These are phyloP conservation scores for Oreochromis aureus DNA, from an alignment of 2,113 vertebrate species.

Conservation along the genomic window DNA sequence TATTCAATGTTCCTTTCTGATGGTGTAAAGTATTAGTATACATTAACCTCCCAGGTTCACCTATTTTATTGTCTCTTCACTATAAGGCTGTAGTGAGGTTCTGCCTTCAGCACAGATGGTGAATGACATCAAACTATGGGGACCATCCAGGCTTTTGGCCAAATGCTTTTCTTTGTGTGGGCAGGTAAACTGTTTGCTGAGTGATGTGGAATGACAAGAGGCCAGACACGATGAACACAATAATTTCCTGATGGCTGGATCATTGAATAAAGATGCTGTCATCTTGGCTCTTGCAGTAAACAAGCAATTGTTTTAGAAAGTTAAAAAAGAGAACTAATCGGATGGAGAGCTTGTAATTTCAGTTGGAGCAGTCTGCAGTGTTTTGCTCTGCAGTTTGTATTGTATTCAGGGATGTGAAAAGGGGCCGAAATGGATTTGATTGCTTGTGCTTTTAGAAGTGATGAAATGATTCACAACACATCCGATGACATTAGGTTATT, in stretches of 20 bases:
- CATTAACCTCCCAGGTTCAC: slow-evolving; percentile 43
- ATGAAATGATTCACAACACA: slow-evolving; percentile 24
- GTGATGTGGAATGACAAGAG: slow-evolving; percentile 31
- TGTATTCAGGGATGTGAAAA: slow-evolving; percentile 13
- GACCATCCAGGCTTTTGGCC: slow-evolving; percentile 50
- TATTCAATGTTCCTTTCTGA: background rate
- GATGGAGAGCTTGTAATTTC: slow-evolving; percentile 15
- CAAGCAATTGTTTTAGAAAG: slow-evolving; percentile 6
- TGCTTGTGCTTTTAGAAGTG: slow-evolving; percentile 15
- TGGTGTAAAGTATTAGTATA: background rate
- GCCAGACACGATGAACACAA: slow-evolving; percentile 25
- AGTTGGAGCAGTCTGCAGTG: background rate
- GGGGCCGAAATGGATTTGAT: slow-evolving; percentile 40
- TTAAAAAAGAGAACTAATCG: background rate
- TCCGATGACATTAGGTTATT: background rate
- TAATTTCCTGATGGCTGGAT: slow-evolving; percentile 13
- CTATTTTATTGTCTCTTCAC: slow-evolving; percentile 33
- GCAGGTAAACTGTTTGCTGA: slow-evolving; percentile 50
- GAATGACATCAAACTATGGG: slow-evolving; percentile 51
- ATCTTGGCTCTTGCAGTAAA: background rate
- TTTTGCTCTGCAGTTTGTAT: slow-evolving; percentile 42
- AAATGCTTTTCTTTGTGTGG: slow-evolving; percentile 39
- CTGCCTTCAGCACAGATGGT: slow-evolving; percentile 60
- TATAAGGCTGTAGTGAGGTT: slow-evolving; percentile 13
- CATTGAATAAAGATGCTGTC: slow-evolving; percentile 35